These are phyloP conservation scores for Drosophila burlai DNA, from an alignment of 1,140 invertebrate genomes.

Conservation along the genomic window DNA sequence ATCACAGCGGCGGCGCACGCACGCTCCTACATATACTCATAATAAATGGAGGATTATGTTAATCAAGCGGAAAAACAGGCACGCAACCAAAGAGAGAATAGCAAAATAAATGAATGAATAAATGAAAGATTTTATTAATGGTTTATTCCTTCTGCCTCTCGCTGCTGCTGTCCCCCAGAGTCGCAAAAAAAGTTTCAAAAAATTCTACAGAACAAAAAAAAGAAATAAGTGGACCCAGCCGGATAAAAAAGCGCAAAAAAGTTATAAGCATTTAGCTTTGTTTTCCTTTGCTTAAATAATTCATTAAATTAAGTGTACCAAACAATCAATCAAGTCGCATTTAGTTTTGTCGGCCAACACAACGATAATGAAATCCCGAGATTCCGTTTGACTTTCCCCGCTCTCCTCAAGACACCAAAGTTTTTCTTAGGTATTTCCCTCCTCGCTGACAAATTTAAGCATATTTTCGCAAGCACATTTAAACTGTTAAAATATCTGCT, in stretches of 20 bases:
- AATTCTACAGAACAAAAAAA: conserved; percentile 40
- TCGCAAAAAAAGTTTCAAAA: conserved; percentile 41
- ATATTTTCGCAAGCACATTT: conserved; percentile 5
- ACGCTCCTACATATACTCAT: conserved; percentile 48
- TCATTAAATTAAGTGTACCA: conserved; percentile 80
- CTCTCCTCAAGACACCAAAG: not conserved
- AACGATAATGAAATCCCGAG: conserved; percentile 71
- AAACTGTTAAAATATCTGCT: conserved; percentile 14
- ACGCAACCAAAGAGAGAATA: conserved; percentile 48
- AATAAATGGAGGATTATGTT: conserved; percentile 84
- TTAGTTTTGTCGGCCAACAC: conserved; percentile 57
- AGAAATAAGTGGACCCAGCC: conserved; percentile 32
- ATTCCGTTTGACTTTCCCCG: conserved; percentile 57
- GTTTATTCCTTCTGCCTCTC: conserved; percentile 50
- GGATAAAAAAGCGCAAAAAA: conserved; percentile 50
- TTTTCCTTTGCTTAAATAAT: conserved; percentile 76
- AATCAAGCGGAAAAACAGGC: conserved; percentile 81
- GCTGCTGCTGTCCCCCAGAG: conserved; percentile 19
- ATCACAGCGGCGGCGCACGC: conserved; percentile 58
- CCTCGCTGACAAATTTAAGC: conserved; percentile 6
- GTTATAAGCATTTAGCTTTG: conserved; percentile 65
- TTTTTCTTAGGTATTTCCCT: conserved; percentile 20
- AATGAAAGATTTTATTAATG: conserved; percentile 83
- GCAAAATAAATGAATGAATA: conserved; percentile 79
- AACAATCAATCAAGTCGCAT: conserved; percentile 78